These are phyloP conservation scores for Pelvicachromis taeniatus DNA, from an alignment of 2,113 vertebrate species.

Conservation along the genomic window DNA sequence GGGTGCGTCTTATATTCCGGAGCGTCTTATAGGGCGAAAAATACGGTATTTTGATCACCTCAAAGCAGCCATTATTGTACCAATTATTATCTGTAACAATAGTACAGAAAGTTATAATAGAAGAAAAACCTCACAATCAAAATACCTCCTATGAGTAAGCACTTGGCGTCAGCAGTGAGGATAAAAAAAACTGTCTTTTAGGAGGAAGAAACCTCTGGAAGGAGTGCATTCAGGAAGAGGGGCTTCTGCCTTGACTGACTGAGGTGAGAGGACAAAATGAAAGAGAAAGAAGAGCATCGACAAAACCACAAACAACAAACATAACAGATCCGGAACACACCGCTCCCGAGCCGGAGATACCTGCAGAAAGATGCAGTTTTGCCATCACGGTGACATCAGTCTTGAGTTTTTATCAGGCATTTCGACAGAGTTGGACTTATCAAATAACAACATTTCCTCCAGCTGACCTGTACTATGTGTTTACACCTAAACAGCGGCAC, in stretches of 20 bases:
- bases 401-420: background rate
- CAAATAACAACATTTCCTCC: constrained; percentile 4
- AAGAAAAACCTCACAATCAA: background rate
- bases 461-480: constrained; percentile 30
- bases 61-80: background rate
- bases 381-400: background rate
- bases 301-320: background rate
- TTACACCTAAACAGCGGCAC: constrained; percentile 42
- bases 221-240: background rate
- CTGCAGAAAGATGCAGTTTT: background rate
- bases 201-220: background rate
- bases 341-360: background rate
- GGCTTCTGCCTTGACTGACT: background rate
- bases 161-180: background rate
- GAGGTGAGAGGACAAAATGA: background rate
- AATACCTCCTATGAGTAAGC: background rate
- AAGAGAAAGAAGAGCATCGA: background rate
- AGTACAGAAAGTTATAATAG: background rate
- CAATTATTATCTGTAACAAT: background rate
- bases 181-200: background rate
- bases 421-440: background rate
- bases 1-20: too few species aligned
- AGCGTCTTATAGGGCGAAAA: too few species aligned
- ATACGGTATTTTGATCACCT: background rate
- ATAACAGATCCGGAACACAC: background rate